Base-by-base conservation (phyloP, 2,113 vertebrate genomes). In the Otocyon megalotis region DNA sequence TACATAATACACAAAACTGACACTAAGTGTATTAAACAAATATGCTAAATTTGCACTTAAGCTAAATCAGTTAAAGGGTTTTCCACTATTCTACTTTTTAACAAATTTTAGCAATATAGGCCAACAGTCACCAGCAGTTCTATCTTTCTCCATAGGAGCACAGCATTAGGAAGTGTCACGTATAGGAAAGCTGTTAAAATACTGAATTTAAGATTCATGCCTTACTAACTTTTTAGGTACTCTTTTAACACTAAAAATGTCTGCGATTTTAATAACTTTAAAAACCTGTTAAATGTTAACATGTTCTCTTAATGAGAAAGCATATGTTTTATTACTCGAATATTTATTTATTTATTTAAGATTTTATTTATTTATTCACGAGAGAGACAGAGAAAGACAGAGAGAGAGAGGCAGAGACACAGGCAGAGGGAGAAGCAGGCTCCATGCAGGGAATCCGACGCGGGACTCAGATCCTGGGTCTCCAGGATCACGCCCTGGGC, bases 171-270 rank as follows among this genome's bases (percentile, higher is more conserved):
- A 32, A 10, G 16, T 89, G 30, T 89, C 56, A 86, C 81, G 35
- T 84, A 32, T 1, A 56, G 20, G 58, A 81, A 81, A 96, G 74
- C 28, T n/a, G 30, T 56, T 79, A 62, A 89, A 92, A 79, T 63
- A 63, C 0, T 92, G 67, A 89, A 90, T 82, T 67, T 94, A 85
- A 90, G 22, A 96, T 85, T 92, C 20, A 71, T 60, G 80, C 20
- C n/a, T 30, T 20, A 96, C 48, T 67, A 35, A 30, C 7, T 30
- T 82, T 91, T 84, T 72, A 88, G 65, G 9, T 90, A 30, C n/a
- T 35, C 69, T 92, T 67, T 50, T 37, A 88, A 92, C 69, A 94
- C 35, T 72, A 96, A 84, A 90, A 54, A 76, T 54, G 6, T 20
- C 8, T 83, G n/a, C 28, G 19, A 83, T 84, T 76, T 26, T 92